Evolutionary conservation across 2,888 invertebrate genomes (phyloP), one percentile per base, ranked within the genome.

Genomic region (Belgica antarctica): DNA sequence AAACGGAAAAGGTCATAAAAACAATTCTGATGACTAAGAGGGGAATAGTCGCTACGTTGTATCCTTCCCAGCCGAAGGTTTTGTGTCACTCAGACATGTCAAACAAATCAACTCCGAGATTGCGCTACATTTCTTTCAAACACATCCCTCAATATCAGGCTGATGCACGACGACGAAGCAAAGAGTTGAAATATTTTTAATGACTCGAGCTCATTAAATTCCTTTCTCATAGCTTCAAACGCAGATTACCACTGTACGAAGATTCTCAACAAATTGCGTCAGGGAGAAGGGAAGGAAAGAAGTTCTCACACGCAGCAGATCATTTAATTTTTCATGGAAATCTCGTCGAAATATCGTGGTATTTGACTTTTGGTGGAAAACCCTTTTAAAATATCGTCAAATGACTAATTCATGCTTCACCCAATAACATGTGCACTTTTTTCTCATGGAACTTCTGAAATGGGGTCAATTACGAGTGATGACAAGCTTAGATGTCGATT

Each of bases 1-100:
- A 59, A 59, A 19, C 19, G 68, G 68, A 68, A 68, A 68, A 68
- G 68, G 68, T 68, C 68, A 68, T 68, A 68, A 68, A 68, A 68
- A 24, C 57, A 25, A 34, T 57, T 68, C 4, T 25, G 25, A 59
- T 59, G 59, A 59, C 59, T 22, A 59, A 59, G 59, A 27, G 27
- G 15, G 59, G 59, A 59, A 52, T 12, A 31, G 5, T 52, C 41
- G 41, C 10, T 52, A 31, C 12, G 52, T 15, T 41, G 41, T 5
- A 41, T 41, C 41, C 41, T 41, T 41, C 15, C n/a, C 12, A 15
- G 15, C 41, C 15, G n/a, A 41, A 52, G 52, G 17, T 19, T 52
- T 22, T 22, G 22, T 52, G 52, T 22, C 52, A 52, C 7, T 52
- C 22, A 7, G 17, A 19, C 17, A 52, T 22, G 52, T 52, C 52